Evolutionary conservation across 2,113 vertebrate species (phyloP).

Genomic region (Prolemur simus): DNA sequence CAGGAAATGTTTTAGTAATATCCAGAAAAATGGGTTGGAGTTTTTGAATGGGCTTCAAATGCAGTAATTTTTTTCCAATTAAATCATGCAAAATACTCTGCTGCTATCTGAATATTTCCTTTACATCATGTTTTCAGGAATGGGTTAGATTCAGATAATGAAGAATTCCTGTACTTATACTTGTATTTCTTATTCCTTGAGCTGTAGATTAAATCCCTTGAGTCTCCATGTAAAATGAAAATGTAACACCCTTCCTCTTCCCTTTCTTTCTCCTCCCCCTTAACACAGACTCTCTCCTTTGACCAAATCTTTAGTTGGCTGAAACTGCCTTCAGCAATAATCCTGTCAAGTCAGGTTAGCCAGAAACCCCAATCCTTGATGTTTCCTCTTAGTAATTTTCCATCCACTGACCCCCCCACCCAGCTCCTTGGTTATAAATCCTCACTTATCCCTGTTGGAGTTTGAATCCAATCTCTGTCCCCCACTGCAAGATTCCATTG

Average conservation of each 20-base stretch:
- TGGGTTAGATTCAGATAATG: background rate
- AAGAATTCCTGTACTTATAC: background rate
- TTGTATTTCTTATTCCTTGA: background rate
- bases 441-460: background rate
- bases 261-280: background rate
- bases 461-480: background rate
- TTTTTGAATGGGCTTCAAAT: background rate
- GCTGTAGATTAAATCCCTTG: background rate
- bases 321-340: background rate
- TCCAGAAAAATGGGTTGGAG: background rate
- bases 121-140: slow-evolving; percentile 17
- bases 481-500: background rate
- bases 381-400: background rate
- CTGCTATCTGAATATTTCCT: slow-evolving; percentile 14
- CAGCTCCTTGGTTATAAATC: background rate
- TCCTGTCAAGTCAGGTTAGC: background rate
- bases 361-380: background rate
- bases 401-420: background rate
- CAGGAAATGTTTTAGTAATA: slow-evolving; percentile 10
- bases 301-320: background rate
- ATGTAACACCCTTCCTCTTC: background rate
- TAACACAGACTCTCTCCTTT: background rate
- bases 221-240: background rate
- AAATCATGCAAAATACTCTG: background rate
- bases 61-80: background rate